Evolutionary conservation across 2,797 vertebrate genomes (phyloP).

Genomic region (Gobionotothen gibberifrons): DNA sequence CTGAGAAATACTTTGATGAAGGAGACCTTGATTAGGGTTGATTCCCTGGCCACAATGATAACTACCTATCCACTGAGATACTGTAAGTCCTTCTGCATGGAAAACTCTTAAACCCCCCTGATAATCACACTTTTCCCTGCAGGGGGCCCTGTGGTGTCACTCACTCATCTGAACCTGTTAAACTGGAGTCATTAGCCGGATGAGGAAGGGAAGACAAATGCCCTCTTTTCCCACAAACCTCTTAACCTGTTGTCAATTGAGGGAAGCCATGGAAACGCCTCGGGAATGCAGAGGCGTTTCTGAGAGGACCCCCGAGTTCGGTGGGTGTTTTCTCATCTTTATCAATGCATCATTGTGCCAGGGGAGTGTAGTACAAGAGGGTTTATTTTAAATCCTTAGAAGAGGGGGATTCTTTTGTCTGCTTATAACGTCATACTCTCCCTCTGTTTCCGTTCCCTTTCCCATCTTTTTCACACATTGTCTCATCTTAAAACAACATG

Average conservation of each 20-base stretch:
- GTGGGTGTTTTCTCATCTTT: slow-evolving; percentile 66
- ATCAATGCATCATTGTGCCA: slow-evolving; percentile 68
- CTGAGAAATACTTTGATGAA: slow-evolving; percentile 14
- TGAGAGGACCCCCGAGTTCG: slow-evolving; percentile 66
- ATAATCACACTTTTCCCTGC: slow-evolving; percentile 46
- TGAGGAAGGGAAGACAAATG: slow-evolving; percentile 75
- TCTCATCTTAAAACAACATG: neutral
- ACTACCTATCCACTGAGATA: neutral
- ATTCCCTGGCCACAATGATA: neutral
- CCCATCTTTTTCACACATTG: neutral
- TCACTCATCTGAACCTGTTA: slow-evolving; percentile 57
- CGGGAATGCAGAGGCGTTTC: slow-evolving; percentile 76
- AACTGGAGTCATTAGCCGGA: slow-evolving; percentile 74
- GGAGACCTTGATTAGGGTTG: slow-evolving; percentile 1
- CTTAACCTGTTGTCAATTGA: slow-evolving; percentile 84
- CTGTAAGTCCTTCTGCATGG: neutral
- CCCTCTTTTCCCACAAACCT: slow-evolving; percentile 84
- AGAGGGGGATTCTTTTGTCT: slow-evolving; percentile 40
- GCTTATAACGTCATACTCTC: slow-evolving; percentile 39
- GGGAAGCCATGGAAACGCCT: slow-evolving; percentile 78
- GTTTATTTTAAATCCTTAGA: slow-evolving; percentile 52
- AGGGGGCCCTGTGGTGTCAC: slow-evolving; percentile 68
- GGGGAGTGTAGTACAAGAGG: slow-evolving; percentile 26
- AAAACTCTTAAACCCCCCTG: neutral
- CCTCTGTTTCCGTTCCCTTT: slow-evolving; percentile 4